Conservation (phyloP, 2,888 invertebrate genomes). For the Pyrocoelia pectoralis region DNA sequence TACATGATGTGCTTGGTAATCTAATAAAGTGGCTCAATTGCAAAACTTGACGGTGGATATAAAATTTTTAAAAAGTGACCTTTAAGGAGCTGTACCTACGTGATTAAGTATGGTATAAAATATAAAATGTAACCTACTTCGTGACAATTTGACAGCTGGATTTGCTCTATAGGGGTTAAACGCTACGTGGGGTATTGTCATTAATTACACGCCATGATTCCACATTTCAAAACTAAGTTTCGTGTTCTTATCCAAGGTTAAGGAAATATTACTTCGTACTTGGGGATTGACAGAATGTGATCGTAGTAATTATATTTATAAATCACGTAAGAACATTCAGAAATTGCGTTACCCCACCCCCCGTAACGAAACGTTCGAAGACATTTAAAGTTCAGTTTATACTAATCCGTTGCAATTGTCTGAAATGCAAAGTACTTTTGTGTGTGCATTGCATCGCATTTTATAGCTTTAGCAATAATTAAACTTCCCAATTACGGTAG, state of each 20-base stretch:
- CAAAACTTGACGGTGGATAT: no score
- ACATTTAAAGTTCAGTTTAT: background rate
- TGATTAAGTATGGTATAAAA: background rate
- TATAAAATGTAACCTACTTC: slow-evolving; percentile 19
- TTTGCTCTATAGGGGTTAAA: slow-evolving; percentile 35
- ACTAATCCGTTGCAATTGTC: background rate
- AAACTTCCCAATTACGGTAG: background rate
- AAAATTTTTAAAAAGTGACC: background rate
- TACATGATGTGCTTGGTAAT: no score
- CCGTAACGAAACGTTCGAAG: background rate
- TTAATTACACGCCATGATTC: slow-evolving; percentile 38
- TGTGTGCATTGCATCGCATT: background rate
- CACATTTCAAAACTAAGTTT: slow-evolving; percentile 33
- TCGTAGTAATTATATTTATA: slow-evolving; percentile 34
- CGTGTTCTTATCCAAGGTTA: slow-evolving; percentile 26
- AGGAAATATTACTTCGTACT: slow-evolving; percentile 35
- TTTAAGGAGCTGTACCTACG: background rate
- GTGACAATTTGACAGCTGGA: slow-evolving; percentile 34
- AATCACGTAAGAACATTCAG: slow-evolving; percentile 4
- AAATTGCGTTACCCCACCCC: background rate
- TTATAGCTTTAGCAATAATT: background rate
- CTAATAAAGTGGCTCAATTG: no score
- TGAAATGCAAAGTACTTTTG: background rate
- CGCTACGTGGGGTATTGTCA: slow-evolving; percentile 35
- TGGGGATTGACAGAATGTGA: slow-evolving; percentile 29